Conservation (phyloP, 1,140 invertebrate genomes). For the Prorops nasuta region DNA sequence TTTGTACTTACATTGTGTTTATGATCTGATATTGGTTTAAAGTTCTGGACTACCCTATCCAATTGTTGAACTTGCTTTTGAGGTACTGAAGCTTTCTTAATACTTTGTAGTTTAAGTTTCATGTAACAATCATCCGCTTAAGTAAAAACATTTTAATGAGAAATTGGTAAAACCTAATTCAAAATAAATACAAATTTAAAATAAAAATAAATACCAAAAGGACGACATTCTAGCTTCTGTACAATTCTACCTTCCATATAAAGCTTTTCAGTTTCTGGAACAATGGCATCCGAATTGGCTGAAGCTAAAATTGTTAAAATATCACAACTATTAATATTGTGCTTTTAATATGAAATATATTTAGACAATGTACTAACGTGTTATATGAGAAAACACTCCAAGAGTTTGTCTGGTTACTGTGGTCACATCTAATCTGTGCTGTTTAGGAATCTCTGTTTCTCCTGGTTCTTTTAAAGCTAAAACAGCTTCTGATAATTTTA, state of each 20-base stretch:
- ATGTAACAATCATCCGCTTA: conserved; percentile 81
- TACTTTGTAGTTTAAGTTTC: conserved; percentile 83
- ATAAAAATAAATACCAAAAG: conserved; percentile 62
- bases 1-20: conserved; percentile 76
- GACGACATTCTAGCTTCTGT: conserved; percentile 90
- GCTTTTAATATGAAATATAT: conserved; percentile 4
- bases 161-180: conserved; percentile 7
- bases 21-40: conserved; percentile 86
- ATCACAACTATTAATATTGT: background rate
- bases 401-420: conserved; percentile 84
- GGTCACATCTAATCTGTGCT: conserved; percentile 87
- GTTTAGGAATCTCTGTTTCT: conserved; percentile 78
- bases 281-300: conserved; percentile 61
- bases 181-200: background rate
- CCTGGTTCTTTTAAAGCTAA: conserved; percentile 68
- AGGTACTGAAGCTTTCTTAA: conserved; percentile 79
- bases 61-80: conserved; percentile 76
- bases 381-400: conserved; percentile 82
- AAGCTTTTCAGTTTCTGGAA: conserved; percentile 80
- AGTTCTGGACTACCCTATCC: conserved; percentile 79
- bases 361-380: conserved; percentile 57
- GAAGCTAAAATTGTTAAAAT: conserved; percentile 55
- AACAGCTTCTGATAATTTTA: conserved; percentile 69
- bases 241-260: conserved; percentile 91
- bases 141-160: conserved; percentile 34